These are phyloP conservation scores for Cheilosia vernalis DNA, from an alignment of 2,888 invertebrate species.

Conservation along the genomic window DNA sequence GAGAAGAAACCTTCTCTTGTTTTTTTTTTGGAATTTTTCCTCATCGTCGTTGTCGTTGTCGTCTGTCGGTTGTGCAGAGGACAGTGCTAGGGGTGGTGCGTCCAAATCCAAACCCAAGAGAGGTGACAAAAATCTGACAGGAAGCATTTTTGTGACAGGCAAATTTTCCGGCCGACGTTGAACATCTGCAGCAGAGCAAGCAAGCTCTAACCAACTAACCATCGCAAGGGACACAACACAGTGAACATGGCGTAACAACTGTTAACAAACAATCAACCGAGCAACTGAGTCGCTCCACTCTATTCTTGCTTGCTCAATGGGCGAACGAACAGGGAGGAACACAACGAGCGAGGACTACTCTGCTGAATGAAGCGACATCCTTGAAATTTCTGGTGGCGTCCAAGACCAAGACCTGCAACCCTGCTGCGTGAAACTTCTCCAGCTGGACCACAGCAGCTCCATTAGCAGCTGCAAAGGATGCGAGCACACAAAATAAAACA, in stretches of 20 bases:
- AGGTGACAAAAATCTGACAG: constrained; percentile 79
- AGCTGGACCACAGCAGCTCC: constrained; percentile 60
- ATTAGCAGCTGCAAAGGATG: constrained; percentile 62
- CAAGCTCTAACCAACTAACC: constrained; percentile 55
- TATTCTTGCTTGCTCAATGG: constrained; percentile 33
- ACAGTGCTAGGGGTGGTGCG: background rate
- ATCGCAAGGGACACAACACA: constrained; percentile 63
- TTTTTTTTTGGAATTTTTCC: constrained; percentile 14
- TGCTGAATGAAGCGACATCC: constrained; percentile 20
- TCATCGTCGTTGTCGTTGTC: background rate
- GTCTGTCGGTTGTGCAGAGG: background rate
- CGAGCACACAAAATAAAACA: background rate
- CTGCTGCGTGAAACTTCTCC: constrained; percentile 46
- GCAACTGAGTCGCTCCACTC: constrained; percentile 15
- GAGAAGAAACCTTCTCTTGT: background rate
- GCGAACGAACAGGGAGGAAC: constrained; percentile 42
- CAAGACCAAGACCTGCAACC: constrained; percentile 41
- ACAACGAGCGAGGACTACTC: background rate
- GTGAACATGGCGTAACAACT: constrained; percentile 60
- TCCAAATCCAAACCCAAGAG: constrained; percentile 22
- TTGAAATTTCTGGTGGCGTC: constrained; percentile 40
- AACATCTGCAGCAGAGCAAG: constrained; percentile 38
- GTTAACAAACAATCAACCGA: constrained; percentile 58
- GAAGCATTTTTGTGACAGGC: constrained; percentile 82
- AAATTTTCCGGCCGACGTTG: constrained; percentile 79